These are phyloP conservation scores for Nannobrachium achirus DNA, from an alignment of 2,113 vertebrate species.

Conservation along the genomic window DNA sequence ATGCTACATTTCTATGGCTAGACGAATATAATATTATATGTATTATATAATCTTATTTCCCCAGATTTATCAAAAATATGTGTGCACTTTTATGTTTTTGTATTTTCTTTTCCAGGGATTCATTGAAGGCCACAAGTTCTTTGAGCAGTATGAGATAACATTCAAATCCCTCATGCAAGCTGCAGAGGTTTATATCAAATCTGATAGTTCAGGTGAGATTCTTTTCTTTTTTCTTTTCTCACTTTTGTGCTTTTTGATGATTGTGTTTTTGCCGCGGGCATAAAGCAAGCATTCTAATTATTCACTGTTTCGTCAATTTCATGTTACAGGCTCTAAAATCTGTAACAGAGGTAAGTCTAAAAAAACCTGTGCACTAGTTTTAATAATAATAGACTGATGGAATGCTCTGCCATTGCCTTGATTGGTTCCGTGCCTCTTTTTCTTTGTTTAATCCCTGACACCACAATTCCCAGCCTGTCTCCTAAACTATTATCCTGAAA, in stretches of 20 bases:
- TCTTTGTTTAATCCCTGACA: conserved; percentile 2
- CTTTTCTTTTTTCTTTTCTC: not conserved
- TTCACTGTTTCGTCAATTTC: conserved; percentile 48
- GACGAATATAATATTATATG: no score
- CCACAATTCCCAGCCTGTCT: conserved; percentile 37
- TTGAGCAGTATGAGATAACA: conserved; percentile 94
- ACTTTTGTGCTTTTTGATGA: not conserved
- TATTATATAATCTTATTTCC: not conserved
- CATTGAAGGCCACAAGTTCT: conserved; percentile 94
- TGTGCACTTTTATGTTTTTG: not conserved
- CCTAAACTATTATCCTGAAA: conserved; percentile 21
- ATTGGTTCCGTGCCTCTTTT: conserved; percentile 23
- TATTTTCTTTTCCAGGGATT: conserved; percentile 81
- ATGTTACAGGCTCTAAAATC: conserved; percentile 78
- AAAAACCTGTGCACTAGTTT: conserved; percentile 28
- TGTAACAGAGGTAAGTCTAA: conserved; percentile 76
- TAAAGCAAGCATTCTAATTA: conserved; percentile 51
- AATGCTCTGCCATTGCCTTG: conserved; percentile 1
- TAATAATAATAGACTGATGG: not conserved
- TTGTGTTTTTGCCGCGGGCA: conserved; percentile 15
- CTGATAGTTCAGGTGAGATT: conserved; percentile 90
- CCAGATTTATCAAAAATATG: not conserved
- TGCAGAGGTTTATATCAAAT: conserved; percentile 92
- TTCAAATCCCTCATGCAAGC: conserved; percentile 89
- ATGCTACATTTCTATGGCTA: not conserved